Evolutionary conservation across 2,888 invertebrate species (phyloP).

Genomic region (Trimorus sp.): DNA sequence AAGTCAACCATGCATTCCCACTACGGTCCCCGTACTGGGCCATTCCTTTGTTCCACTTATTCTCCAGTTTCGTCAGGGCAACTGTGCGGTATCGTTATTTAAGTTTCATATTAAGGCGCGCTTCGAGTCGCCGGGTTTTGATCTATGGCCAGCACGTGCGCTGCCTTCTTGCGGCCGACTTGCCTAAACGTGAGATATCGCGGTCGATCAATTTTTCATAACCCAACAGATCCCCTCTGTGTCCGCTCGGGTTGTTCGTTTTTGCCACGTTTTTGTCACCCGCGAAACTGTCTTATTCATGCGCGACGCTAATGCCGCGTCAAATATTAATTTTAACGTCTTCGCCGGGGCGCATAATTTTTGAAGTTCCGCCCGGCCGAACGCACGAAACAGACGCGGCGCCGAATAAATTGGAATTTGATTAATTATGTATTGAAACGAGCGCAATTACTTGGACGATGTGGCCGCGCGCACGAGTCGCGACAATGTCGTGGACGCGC

Average conservation of each 20-base stretch:
- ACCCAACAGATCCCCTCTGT: slow-evolving; percentile 66
- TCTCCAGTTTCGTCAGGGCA: slow-evolving; percentile 79
- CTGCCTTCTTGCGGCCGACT: slow-evolving; percentile 74
- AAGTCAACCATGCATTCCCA: too few species aligned
- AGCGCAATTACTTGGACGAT: background rate
- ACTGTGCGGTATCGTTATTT: slow-evolving; percentile 80
- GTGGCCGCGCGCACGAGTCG: background rate
- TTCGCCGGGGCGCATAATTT: slow-evolving; percentile 17
- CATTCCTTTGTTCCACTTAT: slow-evolving; percentile 23
- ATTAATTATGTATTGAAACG: background rate
- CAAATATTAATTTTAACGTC: slow-evolving; percentile 47
- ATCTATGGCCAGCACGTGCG: slow-evolving; percentile 81
- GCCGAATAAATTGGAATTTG: background rate
- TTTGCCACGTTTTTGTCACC: slow-evolving; percentile 24
- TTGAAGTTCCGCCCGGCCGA: background rate
- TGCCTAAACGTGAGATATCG: slow-evolving; percentile 80
- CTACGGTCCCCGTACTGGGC: too few species aligned
- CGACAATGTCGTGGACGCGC: background rate
- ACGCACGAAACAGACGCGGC: background rate
- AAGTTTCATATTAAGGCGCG: slow-evolving; percentile 81
- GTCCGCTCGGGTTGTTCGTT: slow-evolving; percentile 2
- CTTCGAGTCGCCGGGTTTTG: slow-evolving; percentile 75
- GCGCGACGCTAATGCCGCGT: slow-evolving; percentile 23
- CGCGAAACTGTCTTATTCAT: slow-evolving; percentile 21
- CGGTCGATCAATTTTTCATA: slow-evolving; percentile 78